A percentile compares a stretch with the other conserved stretches of the same genome.
phyloP scores from a whole-genome alignment of 1,140 invertebrate genomes.

The Carcinoscorpius rotundicauda region DNA sequence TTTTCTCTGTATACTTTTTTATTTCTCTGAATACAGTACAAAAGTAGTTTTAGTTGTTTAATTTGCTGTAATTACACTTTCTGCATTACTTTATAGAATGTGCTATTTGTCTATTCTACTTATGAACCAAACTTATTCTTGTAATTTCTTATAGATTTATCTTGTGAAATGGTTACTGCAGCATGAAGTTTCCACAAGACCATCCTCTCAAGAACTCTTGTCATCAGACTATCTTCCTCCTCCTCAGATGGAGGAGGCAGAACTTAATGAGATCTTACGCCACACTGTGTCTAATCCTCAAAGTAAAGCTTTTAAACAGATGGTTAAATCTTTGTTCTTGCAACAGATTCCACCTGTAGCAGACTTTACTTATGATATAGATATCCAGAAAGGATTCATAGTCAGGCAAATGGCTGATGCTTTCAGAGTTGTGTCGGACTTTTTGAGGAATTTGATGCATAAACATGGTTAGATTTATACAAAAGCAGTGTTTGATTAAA shows the following conservation, averaged over 20 bases:
- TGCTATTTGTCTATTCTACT: no score
- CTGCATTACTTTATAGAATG: no score
- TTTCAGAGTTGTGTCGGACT: conserved; percentile 28
- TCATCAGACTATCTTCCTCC: conserved; percentile 65
- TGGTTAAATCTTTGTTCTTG: conserved; percentile 45
- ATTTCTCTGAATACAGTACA: no score
- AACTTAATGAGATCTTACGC: conserved; percentile 58
- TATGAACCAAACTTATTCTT: no score
- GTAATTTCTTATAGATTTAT: conserved; percentile 24
- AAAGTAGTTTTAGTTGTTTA: no score
- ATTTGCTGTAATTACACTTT: no score
- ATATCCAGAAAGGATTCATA: conserved; percentile 26
- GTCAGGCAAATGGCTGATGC: conserved; percentile 10
- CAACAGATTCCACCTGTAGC: conserved; percentile 46
- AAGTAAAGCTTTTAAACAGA: conserved; percentile 64
- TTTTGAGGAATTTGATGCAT: conserved; percentile 48
- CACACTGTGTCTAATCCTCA: conserved; percentile 64
- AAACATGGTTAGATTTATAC: conserved; percentile 16
- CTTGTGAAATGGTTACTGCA: conserved; percentile 60
- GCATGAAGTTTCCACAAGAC: conserved; percentile 67
- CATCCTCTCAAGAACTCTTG: conserved; percentile 68
- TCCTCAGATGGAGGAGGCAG: conserved; percentile 59
- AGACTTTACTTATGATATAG: conserved; percentile 62
- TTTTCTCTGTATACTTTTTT: no score
- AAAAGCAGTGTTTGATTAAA: background rate